Conservation (phyloP, 2,113 vertebrate species). For the Bungarus multicinctus region DNA sequence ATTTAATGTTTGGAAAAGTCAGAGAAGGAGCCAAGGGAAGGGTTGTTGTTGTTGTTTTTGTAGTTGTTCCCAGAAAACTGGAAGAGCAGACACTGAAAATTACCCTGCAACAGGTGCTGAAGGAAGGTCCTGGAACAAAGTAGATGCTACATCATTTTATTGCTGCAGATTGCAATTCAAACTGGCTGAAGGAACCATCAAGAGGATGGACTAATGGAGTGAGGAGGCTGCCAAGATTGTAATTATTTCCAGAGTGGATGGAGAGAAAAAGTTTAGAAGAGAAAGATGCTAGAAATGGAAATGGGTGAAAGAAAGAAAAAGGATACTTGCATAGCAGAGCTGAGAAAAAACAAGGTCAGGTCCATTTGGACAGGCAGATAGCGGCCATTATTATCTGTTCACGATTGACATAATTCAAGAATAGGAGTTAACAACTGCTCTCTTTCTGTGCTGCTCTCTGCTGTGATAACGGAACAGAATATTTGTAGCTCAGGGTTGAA, state of each 20-base stretch:
- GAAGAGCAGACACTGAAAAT: neutral
- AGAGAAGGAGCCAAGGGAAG: neutral
- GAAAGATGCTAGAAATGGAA: neutral
- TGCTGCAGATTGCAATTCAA: neutral
- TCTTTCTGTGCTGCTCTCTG: neutral
- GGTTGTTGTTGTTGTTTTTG: neutral
- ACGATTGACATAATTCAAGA: neutral
- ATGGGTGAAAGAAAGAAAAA: neutral
- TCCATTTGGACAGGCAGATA: neutral
- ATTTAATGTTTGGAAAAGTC: neutral
- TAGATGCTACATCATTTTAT: neutral
- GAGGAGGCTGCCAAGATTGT: neutral
- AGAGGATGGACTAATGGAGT: neutral
- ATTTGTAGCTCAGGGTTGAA: neutral
- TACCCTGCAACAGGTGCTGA: neutral
- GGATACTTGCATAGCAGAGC: neutral
- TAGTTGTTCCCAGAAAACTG: neutral
- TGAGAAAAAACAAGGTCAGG: neutral
- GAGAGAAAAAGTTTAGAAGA: neutral
- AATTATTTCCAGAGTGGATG: neutral
- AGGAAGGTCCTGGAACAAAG: neutral
- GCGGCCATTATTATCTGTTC: neutral
- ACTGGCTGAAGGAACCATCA: neutral
- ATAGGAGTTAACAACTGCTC: neutral
- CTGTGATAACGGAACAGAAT: neutral